Evolutionary conservation across 2,113 vertebrate genomes (phyloP).

Genomic region (Corythornis vintsioides): DNA sequence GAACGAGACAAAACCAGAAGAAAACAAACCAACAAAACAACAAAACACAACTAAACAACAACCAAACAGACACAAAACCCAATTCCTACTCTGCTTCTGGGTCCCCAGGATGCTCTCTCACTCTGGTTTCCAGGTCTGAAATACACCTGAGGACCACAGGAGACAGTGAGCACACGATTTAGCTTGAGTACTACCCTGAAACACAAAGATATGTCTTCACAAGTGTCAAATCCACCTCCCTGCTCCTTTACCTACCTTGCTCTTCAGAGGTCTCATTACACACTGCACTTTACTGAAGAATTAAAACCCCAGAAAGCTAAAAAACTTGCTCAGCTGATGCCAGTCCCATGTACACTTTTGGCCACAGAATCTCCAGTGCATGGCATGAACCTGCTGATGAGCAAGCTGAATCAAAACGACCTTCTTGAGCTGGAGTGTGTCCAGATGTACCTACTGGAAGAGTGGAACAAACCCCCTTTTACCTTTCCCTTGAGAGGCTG

Average conservation of each 20-base stretch:
- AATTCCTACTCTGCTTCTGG: not conserved
- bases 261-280: not conserved
- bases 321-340: not conserved
- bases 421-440: not conserved
- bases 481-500: not conserved
- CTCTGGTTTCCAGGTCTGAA: constrained; percentile 43
- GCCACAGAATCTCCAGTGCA: not conserved
- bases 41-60: no score
- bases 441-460: not conserved
- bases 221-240: not conserved
- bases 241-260: not conserved
- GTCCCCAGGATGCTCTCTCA: not conserved
- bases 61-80: not conserved
- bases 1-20: constrained; percentile 15
- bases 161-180: not conserved
- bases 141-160: not conserved
- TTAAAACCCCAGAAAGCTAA: not conserved
- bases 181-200: not conserved
- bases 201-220: not conserved
- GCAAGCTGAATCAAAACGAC: not conserved
- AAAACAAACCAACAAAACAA: not conserved
- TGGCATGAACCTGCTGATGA: not conserved
- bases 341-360: not conserved
- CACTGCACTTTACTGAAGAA: not conserved
- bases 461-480: not conserved